phyloP scores from a whole-genome alignment of 2,888 invertebrate genomes.

The Phrixothrix hirtus region DNA sequence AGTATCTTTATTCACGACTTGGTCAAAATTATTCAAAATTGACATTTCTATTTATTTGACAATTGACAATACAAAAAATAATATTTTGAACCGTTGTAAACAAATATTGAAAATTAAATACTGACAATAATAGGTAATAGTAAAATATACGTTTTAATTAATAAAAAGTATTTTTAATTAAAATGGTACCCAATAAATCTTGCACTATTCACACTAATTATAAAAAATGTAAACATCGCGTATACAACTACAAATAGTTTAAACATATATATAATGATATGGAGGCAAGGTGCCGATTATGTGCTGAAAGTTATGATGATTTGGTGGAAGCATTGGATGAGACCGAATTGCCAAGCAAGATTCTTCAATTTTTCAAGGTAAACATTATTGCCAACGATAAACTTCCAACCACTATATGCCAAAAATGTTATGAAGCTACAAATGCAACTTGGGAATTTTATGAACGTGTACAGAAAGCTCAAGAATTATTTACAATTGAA shows the following conservation, averaged over 20 bases:
- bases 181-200: no score
- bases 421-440: slow-evolving; percentile 50
- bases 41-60: no score
- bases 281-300: slow-evolving; percentile 53
- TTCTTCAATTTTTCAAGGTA: slow-evolving; percentile 52
- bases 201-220: no score
- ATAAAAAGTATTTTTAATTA: no score
- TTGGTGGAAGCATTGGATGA: slow-evolving; percentile 47
- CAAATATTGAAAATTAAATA: no score
- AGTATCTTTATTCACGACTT: no score
- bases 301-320: slow-evolving; percentile 48
- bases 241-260: background rate
- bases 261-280: slow-evolving; percentile 34
- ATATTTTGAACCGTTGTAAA: no score
- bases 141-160: no score
- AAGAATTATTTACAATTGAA: slow-evolving; percentile 42
- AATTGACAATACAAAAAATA: no score
- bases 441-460: slow-evolving; percentile 52
- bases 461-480: slow-evolving; percentile 52
- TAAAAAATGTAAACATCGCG: no score
- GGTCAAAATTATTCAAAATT: no score
- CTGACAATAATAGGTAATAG: no score
- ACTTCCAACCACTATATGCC: slow-evolving; percentile 50
- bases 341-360: slow-evolving; percentile 45
- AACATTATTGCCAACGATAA: slow-evolving; percentile 47